phyloP scores from a whole-genome alignment of 2,113 vertebrate genomes.

The Cisticola juncidis region DNA sequence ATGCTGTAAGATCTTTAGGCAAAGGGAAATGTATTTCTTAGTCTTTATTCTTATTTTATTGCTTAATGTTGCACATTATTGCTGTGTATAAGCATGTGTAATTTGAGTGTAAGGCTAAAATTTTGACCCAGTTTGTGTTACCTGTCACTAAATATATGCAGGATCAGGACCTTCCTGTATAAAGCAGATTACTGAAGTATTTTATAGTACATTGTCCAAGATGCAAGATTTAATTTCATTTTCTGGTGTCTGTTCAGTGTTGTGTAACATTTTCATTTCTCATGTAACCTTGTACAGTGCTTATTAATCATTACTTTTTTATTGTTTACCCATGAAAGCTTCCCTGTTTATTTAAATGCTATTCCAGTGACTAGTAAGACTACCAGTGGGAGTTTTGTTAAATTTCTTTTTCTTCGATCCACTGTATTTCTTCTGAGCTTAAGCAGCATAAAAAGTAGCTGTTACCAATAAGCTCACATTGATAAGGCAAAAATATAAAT shows the following conservation, averaged over 20 bases:
- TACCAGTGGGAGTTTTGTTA: neutral
- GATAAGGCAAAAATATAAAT: neutral
- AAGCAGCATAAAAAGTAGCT: neutral
- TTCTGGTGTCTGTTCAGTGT: slow-evolving; percentile 27
- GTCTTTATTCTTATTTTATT: neutral
- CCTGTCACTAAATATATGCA: neutral
- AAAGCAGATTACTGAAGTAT: neutral
- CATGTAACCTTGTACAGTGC: neutral
- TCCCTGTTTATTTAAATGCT: slow-evolving; percentile 29
- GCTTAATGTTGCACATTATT: neutral
- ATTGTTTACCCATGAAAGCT: slow-evolving; percentile 3
- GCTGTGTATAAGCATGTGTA: neutral
- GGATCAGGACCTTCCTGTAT: neutral
- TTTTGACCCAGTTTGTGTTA: neutral
- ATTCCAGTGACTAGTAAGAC: slow-evolving; percentile 21
- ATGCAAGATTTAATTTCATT: slow-evolving; percentile 1
- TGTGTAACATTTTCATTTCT: slow-evolving; percentile 19
- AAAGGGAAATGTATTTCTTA: neutral
- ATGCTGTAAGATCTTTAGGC: neutral
- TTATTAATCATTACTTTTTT: slow-evolving; percentile 39
- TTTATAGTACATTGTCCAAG: neutral
- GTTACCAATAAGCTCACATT: neutral
- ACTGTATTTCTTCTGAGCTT: neutral
- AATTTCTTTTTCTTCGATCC: neutral
- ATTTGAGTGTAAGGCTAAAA: neutral